Evolutionary conservation across 2,797 vertebrate genomes (phyloP), one percentile per base, ranked within the genome.

Genomic region (Pseudochirops corinnae): DNA sequence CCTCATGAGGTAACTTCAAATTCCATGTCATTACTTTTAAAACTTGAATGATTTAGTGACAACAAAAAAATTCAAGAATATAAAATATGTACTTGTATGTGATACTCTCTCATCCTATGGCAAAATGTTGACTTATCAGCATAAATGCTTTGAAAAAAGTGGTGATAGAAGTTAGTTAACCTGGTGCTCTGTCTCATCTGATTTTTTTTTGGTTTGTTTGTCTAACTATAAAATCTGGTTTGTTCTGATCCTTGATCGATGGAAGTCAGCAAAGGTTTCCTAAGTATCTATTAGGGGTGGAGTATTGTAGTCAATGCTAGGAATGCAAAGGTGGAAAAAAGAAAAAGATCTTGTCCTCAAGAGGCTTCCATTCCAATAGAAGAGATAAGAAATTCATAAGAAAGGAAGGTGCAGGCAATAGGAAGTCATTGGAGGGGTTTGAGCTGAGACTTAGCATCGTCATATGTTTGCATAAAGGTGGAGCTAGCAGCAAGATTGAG

Each of bases 1-100:
- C 99, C 99, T 39, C 99, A 99, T 96, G 99, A 99, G 99, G 99
- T 99, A 98, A 98, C 82, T 62, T 95, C 90, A 55, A 94, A 95
- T 90, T 91, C n/a, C 29, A 2, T 62, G 56, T 94, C 87, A 29
- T 87, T 93, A 97, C 26, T 95, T 93, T 97, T n/a, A 82, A 82
- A 82, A 82, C 6, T 7, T 82, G 7, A 39, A 46, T 46, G 74
- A 82, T 46, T 24, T 46, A 39, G 39, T 26, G 2, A 46, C 2
- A 46, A 74, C 18, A 24, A 46, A 24, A 46, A 46, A 82, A 82
- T 46, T 18, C 39, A 82, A 46, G 18, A 82, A 82, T 46, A 12
- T 82, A 82, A 46, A 82, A 82, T 46, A 10, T 82, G 7, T 46
- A 46, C 18, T 39, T 24, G 2, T 39, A 14, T 46, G 18, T 39